These are phyloP conservation scores for Tragelaphus strepsiceros DNA, from an alignment of 2,113 vertebrate genomes.

Conservation along the genomic window DNA sequence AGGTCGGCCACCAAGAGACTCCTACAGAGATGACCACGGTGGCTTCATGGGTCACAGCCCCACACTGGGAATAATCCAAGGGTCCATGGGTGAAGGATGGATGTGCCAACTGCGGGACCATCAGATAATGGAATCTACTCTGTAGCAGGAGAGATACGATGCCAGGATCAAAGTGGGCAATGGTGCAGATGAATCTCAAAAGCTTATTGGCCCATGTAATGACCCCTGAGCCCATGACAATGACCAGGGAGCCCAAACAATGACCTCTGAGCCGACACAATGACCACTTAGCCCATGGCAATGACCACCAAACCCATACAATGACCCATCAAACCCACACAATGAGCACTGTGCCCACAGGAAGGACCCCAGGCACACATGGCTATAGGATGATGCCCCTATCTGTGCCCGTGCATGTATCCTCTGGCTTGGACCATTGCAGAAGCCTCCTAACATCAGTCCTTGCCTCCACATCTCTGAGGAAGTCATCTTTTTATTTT, in stretches of 20 bases:
- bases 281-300: rapidly evolving
- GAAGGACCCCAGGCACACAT: background rate
- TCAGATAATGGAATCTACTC: rapidly evolving
- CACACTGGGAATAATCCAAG: rapidly evolving
- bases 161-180: rapidly evolving
- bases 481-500: background rate
- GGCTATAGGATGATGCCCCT: background rate
- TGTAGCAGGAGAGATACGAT: background rate
- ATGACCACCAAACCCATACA: rapidly evolving
- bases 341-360: background rate
- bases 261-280: background rate
- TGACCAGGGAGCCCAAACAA: background rate
- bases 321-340: background rate
- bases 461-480: background rate
- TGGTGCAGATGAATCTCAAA: rapidly evolving
- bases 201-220: background rate
- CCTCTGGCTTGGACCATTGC: background rate
- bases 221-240: background rate
- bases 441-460: background rate
- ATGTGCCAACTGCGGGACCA: rapidly evolving
- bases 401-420: rapidly evolving
- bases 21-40: rapidly evolving
- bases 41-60: background rate
- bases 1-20: background rate
- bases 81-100: rapidly evolving